phyloP scores from a whole-genome alignment of 2,113 vertebrate genomes.

The Sorex araneus region DNA sequence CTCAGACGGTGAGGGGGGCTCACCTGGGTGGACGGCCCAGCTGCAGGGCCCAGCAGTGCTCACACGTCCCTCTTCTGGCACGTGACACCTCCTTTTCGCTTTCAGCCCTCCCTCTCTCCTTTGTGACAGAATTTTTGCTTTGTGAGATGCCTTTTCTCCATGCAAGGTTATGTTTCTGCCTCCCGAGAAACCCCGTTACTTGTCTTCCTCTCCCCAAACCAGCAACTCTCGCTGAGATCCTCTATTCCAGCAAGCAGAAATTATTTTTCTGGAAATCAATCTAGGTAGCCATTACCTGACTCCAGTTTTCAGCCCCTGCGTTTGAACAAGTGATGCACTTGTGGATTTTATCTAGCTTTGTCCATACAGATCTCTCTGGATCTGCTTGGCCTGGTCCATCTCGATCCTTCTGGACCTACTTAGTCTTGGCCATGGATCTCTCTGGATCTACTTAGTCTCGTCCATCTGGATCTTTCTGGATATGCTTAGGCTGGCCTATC shows the following conservation, averaged over 20 bases:
- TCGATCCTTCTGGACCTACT: neutral
- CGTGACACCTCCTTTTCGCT: neutral
- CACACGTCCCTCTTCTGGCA: neutral
- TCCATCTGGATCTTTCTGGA: neutral
- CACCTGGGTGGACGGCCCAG: too few relatives aligned
- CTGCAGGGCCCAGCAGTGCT: too few relatives aligned
- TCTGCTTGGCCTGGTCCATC: too few relatives aligned
- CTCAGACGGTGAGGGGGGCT: too few relatives aligned
- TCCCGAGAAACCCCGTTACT: neutral
- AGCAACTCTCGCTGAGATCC: conserved; percentile 35
- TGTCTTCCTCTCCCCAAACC: neutral
- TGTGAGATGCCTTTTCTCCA: conserved; percentile 11
- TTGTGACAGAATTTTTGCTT: neutral
- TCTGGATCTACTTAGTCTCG: too few relatives aligned
- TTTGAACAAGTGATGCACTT: conserved; percentile 54
- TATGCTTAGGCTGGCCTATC: neutral
- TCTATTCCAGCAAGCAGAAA: conserved; percentile 24
- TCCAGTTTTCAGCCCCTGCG: conserved; percentile 24
- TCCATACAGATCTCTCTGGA: too few relatives aligned
- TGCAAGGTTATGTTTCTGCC: neutral
- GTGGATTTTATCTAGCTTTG: neutral
- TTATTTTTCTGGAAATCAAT: conserved; percentile 5
- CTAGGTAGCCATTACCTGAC: conserved; percentile 16
- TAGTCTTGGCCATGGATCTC: too few relatives aligned
- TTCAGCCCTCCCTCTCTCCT: neutral